These are phyloP conservation scores for Polydrusus pterygomalis DNA, from an alignment of 2,888 invertebrate genomes.

Conservation along the genomic window DNA sequence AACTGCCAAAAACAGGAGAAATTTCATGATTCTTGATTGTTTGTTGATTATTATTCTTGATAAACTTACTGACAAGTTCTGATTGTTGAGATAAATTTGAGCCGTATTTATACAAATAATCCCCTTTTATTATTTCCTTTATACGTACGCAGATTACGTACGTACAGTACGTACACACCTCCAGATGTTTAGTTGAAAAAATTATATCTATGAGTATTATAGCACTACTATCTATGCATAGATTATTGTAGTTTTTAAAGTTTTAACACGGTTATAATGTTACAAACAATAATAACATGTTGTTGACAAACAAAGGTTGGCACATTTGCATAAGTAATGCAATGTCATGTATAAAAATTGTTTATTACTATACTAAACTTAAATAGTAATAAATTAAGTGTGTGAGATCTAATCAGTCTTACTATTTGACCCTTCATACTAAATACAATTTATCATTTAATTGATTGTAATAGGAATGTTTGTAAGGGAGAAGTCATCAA, in stretches of 20 bases:
- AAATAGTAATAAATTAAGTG: too few species aligned
- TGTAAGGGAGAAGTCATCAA: too few species aligned
- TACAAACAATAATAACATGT: too few species aligned
- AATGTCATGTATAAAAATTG: too few species aligned
- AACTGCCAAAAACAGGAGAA: slow-evolving; percentile 55
- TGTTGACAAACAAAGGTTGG: too few species aligned
- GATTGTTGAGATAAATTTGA: not conserved
- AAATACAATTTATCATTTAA: too few species aligned
- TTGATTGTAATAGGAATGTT: too few species aligned
- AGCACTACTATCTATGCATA: not conserved
- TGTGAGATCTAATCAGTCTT: too few species aligned
- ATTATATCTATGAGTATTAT: not conserved
- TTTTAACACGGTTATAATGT: not conserved
- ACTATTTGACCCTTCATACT: too few species aligned
- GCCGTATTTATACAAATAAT: slow-evolving; percentile 16
- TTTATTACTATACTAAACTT: too few species aligned
- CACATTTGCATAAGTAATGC: too few species aligned
- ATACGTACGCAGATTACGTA: not conserved
- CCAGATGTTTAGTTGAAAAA: not conserved
- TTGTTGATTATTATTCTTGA: not conserved
- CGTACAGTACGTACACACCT: not conserved
- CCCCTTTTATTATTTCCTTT: not conserved
- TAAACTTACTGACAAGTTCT: slow-evolving; percentile 24
- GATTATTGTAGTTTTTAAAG: not conserved
- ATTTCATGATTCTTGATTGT: slow-evolving; percentile 52